Conservation (phyloP, 2,888 invertebrate genomes). For the Electrophaes corylata region DNA sequence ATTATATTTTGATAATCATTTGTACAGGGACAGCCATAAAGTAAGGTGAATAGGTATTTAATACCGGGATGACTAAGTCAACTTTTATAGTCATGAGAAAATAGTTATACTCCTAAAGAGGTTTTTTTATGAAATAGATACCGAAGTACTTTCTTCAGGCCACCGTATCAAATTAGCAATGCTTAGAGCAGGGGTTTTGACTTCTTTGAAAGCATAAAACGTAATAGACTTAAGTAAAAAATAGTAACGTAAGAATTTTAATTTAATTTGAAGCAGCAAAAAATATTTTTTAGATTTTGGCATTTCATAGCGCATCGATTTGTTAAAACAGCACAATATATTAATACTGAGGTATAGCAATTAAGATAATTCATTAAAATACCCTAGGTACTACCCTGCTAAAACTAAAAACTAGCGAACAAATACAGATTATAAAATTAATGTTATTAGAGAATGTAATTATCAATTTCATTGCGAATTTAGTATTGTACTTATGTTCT, state of each 20-base stretch:
- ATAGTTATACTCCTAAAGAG: conserved; percentile 2
- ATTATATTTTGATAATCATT: conserved; percentile 51
- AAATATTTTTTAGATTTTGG: conserved; percentile 16
- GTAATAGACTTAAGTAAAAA: not conserved
- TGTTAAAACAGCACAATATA: conserved; percentile 40
- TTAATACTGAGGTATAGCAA: conserved; percentile 52
- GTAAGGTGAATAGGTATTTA: conserved; percentile 55
- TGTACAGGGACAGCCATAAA: conserved; percentile 72
- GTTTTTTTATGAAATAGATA: conserved; percentile 10
- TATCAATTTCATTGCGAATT: not conserved
- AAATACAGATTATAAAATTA: not conserved
- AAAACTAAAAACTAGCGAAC: conserved; percentile 28
- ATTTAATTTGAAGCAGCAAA: conserved; percentile 13
- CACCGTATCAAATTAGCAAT: not conserved
- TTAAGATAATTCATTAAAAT: conserved; percentile 12
- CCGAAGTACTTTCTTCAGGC: not conserved
- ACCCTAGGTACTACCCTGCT: not conserved
- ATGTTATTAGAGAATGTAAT: too few species aligned
- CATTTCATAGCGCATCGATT: conserved; percentile 35
- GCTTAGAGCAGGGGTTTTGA: conserved; percentile 4
- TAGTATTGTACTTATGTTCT: not conserved
- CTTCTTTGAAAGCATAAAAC: not conserved
- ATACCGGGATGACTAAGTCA: conserved; percentile 60
- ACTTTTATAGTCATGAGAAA: conserved; percentile 14
- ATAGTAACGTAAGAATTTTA: conserved; percentile 3